Percentiles rank a stretch among this genome's conserved stretches.
phyloP scores from a whole-genome alignment of 2,888 invertebrate genomes.

The Hypena proboscidalis region DNA sequence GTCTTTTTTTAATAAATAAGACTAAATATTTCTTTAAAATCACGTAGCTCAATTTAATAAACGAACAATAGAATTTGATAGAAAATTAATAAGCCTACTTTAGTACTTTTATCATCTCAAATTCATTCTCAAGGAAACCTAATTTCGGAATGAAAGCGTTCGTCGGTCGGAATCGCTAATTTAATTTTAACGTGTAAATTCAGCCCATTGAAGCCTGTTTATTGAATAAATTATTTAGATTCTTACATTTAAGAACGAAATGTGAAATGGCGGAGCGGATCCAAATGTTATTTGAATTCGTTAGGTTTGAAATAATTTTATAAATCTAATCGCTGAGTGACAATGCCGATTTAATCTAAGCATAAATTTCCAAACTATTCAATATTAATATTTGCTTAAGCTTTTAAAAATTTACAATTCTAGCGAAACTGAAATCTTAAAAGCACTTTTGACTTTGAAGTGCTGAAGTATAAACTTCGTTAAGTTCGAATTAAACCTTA shows the following conservation, averaged over 20 bases:
- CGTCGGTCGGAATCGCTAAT: slow-evolving; percentile 44
- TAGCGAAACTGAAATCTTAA: too few relatives aligned
- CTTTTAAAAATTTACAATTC: too few relatives aligned
- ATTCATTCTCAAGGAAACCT: slow-evolving; percentile 44
- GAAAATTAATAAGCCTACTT: slow-evolving; percentile 38
- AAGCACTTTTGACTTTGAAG: too few relatives aligned
- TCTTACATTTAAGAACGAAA: slow-evolving; percentile 38
- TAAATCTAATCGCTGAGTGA: slow-evolving; percentile 8
- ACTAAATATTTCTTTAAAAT: too few relatives aligned
- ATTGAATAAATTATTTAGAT: slow-evolving; percentile 50
- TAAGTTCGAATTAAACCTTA: too few relatives aligned
- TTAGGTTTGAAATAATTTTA: slow-evolving; percentile 18
- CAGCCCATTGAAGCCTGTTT: slow-evolving; percentile 45
- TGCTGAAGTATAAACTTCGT: too few relatives aligned
- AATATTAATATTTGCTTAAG: too few relatives aligned
- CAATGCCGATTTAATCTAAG: not conserved
- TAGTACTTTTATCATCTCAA: slow-evolving; percentile 35
- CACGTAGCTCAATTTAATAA: not conserved
- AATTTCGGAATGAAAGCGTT: slow-evolving; percentile 42
- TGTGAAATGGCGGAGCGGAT: slow-evolving; percentile 21
- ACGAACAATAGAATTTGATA: slow-evolving; percentile 24
- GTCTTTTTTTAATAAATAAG: too few relatives aligned
- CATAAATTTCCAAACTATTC: not conserved
- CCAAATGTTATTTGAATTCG: slow-evolving; percentile 29
- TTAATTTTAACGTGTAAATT: slow-evolving; percentile 51